Evolutionary conservation across 2,113 vertebrate species (phyloP).

Genomic region (Pelecanus crispus): DNA sequence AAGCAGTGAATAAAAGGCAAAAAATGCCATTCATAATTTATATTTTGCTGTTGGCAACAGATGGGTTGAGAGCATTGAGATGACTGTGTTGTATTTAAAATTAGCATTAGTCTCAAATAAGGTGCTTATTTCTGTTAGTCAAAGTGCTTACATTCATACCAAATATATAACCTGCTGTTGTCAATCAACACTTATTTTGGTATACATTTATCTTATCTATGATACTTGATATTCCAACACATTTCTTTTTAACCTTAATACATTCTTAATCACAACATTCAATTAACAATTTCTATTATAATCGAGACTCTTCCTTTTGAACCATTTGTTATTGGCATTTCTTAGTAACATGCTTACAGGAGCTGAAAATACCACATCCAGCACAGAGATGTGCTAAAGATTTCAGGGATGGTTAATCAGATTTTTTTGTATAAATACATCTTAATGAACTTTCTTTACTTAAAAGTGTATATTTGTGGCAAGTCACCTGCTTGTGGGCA

Average conservation of each 20-base stretch:
- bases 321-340: neutral
- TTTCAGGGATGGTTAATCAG: neutral
- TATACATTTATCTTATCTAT: neutral
- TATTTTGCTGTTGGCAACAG: constrained; percentile 31
- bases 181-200: neutral
- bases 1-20: neutral
- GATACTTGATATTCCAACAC: neutral
- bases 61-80: constrained; percentile 6
- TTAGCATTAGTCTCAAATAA: constrained; percentile 11
- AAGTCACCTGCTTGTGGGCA: neutral
- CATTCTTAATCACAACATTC: neutral
- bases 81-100: constrained; percentile 30
- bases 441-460: neutral
- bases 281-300: neutral
- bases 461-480: neutral
- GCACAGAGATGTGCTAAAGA: neutral
- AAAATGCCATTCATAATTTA: constrained; percentile 40
- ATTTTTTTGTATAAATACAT: neutral
- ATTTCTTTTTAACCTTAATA: neutral
- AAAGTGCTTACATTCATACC: neutral
- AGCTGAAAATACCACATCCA: neutral
- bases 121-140: neutral
- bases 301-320: neutral
- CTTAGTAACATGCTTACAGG: neutral
- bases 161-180: neutral